Conservation (phyloP, 2,888 invertebrate species). For the Phengaris alcon region DNA sequence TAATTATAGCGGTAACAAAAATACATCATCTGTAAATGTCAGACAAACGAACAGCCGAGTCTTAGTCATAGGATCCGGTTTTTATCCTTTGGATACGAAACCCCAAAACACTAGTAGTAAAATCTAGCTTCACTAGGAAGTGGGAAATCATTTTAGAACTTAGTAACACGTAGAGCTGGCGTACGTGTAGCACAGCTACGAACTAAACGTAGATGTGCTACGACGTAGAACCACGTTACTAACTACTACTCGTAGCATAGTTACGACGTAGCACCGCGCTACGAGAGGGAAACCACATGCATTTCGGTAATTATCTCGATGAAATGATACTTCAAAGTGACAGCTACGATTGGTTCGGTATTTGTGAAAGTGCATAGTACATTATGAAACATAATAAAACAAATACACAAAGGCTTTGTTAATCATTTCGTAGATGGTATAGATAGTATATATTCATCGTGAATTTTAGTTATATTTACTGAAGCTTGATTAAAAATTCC, state of each 20-base stretch:
- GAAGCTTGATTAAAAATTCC: neutral
- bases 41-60: too few relatives aligned
- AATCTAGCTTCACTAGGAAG: too few relatives aligned
- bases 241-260: too few relatives aligned
- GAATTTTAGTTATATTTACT: neutral
- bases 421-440: too few relatives aligned
- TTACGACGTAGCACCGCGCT: neutral
- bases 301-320: conserved; percentile 5
- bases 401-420: neutral
- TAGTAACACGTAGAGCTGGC: neutral
- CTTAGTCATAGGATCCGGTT: too few relatives aligned
- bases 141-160: neutral
- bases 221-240: neutral
- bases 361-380: neutral
- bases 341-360: neutral
- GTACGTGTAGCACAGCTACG: neutral
- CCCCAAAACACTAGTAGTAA: too few relatives aligned
- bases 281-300: neutral
- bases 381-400: neutral
- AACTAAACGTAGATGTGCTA: neutral
- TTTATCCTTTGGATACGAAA: too few relatives aligned
- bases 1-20: too few relatives aligned
- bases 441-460: neutral
- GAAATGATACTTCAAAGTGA: neutral
- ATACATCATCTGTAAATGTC: too few relatives aligned